Conservation (phyloP, 1,140 invertebrate species). For the Aethina tumida region DNA sequence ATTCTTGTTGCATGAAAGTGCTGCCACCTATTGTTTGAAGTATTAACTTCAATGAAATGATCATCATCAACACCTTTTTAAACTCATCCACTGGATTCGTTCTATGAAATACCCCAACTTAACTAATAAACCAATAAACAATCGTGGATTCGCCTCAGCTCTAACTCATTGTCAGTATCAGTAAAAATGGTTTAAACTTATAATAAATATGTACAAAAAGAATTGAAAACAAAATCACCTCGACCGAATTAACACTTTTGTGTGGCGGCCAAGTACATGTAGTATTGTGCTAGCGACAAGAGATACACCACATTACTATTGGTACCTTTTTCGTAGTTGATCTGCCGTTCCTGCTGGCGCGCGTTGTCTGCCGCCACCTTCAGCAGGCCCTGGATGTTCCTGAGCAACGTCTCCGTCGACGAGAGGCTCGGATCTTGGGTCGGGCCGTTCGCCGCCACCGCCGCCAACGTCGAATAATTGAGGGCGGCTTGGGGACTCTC, state of each 20-base stretch:
- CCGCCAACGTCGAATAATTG: conserved; percentile 59
- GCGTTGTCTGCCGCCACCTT: conserved; percentile 94
- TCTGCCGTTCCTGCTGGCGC: conserved; percentile 86
- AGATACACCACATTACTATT: conserved; percentile 39
- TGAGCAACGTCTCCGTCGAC: conserved; percentile 83
- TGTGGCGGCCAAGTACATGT: conserved; percentile 36
- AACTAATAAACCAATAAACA: too few species aligned
- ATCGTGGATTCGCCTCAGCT: too few species aligned
- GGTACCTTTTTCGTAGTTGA: conserved; percentile 93
- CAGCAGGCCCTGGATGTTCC: conserved; percentile 89
- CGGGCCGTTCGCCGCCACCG: conserved; percentile 38
- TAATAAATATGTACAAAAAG: conserved; percentile 10
- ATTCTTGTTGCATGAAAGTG: too few species aligned
- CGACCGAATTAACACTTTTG: conserved; percentile 30
- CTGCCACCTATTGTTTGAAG: too few species aligned
- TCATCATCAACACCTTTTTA: too few species aligned
- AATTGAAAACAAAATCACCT: conserved; percentile 7
- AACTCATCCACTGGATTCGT: too few species aligned
- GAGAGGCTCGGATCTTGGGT: conserved; percentile 49
- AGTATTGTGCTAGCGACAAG: conserved; percentile 35
- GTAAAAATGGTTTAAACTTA: too few species aligned
- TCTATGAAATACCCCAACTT: too few species aligned
- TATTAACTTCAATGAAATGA: too few species aligned
- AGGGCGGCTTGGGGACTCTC: conserved; percentile 56
- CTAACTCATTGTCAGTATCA: too few species aligned